phyloP scores from a whole-genome alignment of 2,797 vertebrate species.

The Sebastes variabilis region DNA sequence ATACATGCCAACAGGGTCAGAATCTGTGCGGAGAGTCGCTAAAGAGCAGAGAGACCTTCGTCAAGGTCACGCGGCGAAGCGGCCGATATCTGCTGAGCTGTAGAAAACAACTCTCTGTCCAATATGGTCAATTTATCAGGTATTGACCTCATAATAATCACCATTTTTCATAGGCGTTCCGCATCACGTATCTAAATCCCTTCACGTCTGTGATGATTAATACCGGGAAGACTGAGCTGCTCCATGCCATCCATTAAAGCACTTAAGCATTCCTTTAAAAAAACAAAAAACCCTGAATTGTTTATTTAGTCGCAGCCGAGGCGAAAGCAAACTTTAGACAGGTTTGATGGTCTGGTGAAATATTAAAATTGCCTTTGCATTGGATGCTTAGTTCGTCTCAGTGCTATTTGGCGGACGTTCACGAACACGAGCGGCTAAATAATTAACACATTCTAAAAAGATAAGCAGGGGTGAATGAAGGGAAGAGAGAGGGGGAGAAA shows the following conservation, averaged over 20 bases:
- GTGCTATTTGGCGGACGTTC: conserved; percentile 55
- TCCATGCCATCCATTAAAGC: conserved; percentile 43
- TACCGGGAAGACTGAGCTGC: conserved; percentile 37
- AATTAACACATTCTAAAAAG: conserved; percentile 78
- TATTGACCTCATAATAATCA: conserved; percentile 56
- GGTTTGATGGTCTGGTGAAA: conserved; percentile 62
- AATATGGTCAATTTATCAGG: conserved; percentile 59
- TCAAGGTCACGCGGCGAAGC: conserved; percentile 62
- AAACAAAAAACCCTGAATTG: conserved; percentile 29
- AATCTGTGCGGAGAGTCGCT: too few relatives aligned
- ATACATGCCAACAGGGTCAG: too few relatives aligned
- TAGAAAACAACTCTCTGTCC: conserved; percentile 32
- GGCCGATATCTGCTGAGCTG: conserved; percentile 62
- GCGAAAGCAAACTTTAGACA: conserved; percentile 24
- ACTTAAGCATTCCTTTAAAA: conserved; percentile 4
- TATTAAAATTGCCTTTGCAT: conserved; percentile 55
- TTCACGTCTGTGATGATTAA: conserved; percentile 69
- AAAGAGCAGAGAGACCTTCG: too few relatives aligned
- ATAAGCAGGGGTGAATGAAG: conserved; percentile 57
- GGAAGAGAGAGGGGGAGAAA: conserved; percentile 32
- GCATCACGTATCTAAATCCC: conserved; percentile 51
- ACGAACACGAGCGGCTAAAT: conserved; percentile 67
- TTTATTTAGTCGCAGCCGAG: conserved; percentile 43
- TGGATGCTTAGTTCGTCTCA: conserved; percentile 51
- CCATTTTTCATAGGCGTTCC: conserved; percentile 64